A percentile compares a stretch with the other conserved stretches of the same genome.
Conservation (phyloP, 1,140 invertebrate genomes). For the Cyphomyrmex costatus region DNA sequence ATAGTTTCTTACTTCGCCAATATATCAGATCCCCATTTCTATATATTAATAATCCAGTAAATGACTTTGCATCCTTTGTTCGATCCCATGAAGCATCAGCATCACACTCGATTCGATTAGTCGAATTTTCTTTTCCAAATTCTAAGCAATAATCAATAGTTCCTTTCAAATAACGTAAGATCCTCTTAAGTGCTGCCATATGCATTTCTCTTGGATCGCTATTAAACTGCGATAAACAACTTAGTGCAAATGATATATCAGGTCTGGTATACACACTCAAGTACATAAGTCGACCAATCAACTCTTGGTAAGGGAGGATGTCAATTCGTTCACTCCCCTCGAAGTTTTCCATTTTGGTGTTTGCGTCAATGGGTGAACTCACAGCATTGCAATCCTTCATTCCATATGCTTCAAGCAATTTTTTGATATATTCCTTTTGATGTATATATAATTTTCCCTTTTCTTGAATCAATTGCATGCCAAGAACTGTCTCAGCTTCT, state of each 20-base stretch:
- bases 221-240: constrained; percentile 43
- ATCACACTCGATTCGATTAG: background rate
- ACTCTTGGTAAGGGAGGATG: background rate
- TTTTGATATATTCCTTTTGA: constrained; percentile 17
- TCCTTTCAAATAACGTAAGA: constrained; percentile 32
- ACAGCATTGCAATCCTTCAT: constrained; percentile 33
- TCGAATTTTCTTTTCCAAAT: background rate
- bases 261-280: constrained; percentile 34
- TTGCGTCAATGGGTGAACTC: background rate
- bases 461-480: too few species aligned
- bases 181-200: background rate
- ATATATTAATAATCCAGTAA: constrained; percentile 32
- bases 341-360: background rate
- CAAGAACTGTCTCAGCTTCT: too few species aligned
- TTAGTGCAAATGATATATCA: constrained; percentile 12
- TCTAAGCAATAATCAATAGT: background rate
- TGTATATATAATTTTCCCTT: background rate
- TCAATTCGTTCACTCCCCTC: background rate
- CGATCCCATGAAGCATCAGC: constrained; percentile 49
- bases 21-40: constrained; percentile 18
- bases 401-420: constrained; percentile 1
- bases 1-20: constrained; percentile 30
- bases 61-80: constrained; percentile 21
- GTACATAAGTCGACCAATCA: constrained; percentile 26
- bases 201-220: constrained; percentile 18